phyloP scores from a whole-genome alignment of 2,888 invertebrate species.

The Baronia brevicornis region DNA sequence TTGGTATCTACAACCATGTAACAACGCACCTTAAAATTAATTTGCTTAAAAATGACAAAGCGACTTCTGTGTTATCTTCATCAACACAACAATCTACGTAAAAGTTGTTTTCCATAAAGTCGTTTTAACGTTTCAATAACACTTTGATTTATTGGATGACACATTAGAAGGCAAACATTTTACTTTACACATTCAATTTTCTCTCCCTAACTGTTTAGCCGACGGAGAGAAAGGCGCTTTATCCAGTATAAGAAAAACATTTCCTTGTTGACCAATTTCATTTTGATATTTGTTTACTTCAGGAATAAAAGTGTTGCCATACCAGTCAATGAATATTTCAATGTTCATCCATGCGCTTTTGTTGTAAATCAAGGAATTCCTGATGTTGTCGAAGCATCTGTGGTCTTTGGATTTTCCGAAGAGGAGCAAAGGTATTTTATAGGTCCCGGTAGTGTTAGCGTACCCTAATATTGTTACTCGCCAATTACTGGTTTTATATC shows the following conservation, averaged over 20 bases:
- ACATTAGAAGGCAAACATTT: too few species aligned
- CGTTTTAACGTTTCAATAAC: too few species aligned
- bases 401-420: conserved; percentile 18
- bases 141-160: too few species aligned
- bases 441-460: conserved; percentile 20
- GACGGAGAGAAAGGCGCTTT: conserved; percentile 19
- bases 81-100: too few species aligned
- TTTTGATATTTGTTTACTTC: conserved; percentile 18
- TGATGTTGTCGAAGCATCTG: conserved; percentile 14
- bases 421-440: conserved; percentile 19
- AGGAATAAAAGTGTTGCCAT: conserved; percentile 20
- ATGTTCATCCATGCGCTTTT: conserved; percentile 12
- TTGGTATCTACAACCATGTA: too few species aligned
- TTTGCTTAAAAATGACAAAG: too few species aligned
- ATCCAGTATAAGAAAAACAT: conserved; percentile 17
- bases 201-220: conserved; percentile 19
- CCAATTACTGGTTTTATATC: conserved; percentile 16
- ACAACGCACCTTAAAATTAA: too few species aligned
- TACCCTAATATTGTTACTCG: conserved; percentile 22
- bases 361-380: conserved; percentile 13
- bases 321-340: conserved; percentile 17
- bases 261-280: conserved; percentile 15
- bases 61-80: too few species aligned
- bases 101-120: too few species aligned
- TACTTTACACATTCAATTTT: conserved; percentile 18